A percentile compares a stretch with the other conserved stretches of the same genome.
Conservation (phyloP, 2,888 invertebrate genomes). For the Serripes groenlandicus region DNA sequence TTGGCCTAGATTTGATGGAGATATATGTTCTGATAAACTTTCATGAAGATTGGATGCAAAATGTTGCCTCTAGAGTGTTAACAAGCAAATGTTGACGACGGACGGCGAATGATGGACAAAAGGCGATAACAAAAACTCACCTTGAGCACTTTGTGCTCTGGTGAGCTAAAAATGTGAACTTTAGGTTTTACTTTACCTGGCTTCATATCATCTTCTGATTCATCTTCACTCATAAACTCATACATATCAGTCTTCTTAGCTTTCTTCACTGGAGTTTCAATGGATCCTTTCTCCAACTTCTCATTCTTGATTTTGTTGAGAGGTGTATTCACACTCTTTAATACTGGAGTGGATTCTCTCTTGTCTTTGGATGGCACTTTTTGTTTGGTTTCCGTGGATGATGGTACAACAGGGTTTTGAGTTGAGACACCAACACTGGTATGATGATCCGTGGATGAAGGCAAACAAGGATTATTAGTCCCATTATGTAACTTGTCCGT, state of each 20-base stretch:
- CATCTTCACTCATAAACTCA: slow-evolving; percentile 82
- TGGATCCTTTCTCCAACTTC: not conserved
- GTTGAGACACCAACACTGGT: not conserved
- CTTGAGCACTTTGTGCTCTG: too few species aligned
- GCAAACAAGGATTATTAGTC: not conserved
- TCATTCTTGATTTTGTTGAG: not conserved
- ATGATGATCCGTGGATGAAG: not conserved
- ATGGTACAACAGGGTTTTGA: not conserved
- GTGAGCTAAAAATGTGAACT: too few species aligned
- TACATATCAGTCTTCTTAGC: slow-evolving; percentile 74
- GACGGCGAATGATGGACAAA: too few species aligned
- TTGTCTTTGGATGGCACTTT: slow-evolving; percentile 28
- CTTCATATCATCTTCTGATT: slow-evolving; percentile 75
- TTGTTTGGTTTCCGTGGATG: slow-evolving; percentile 25
- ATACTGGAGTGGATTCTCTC: not conserved
- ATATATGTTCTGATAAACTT: too few species aligned
- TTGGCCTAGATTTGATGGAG: too few species aligned
- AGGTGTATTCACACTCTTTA: slow-evolving; percentile 3
- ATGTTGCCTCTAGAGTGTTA: too few species aligned
- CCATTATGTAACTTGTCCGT: not conserved
- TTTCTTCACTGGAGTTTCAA: slow-evolving; percentile 30
- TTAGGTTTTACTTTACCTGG: slow-evolving; percentile 55
- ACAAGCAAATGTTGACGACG: too few species aligned
- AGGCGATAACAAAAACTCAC: too few species aligned
- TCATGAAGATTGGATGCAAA: too few species aligned